Evolutionary conservation across 2,113 vertebrate genomes (phyloP).

Genomic region (Pantherophis guttatus): DNA sequence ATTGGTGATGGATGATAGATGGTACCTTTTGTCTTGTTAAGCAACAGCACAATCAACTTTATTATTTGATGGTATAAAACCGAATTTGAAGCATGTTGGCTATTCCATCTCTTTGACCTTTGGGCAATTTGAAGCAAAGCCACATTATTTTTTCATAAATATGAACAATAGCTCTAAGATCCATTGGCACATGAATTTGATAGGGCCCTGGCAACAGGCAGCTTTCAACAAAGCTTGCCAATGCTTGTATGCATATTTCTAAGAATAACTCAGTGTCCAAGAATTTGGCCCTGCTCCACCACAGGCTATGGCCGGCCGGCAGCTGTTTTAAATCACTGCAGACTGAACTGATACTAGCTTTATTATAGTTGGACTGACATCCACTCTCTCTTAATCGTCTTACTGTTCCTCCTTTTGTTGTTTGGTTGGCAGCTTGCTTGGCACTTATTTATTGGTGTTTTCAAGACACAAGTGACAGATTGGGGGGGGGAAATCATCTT

Average conservation of each 20-base stretch:
- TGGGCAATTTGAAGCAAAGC: slow-evolving; percentile 71
- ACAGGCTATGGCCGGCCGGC: slow-evolving; percentile 64
- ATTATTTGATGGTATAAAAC: slow-evolving; percentile 29
- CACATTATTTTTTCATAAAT: slow-evolving; percentile 66
- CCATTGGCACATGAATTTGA: slow-evolving; percentile 70
- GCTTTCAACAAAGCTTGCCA: slow-evolving; percentile 70
- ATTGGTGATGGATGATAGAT: slow-evolving; percentile 8
- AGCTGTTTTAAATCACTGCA: slow-evolving; percentile 74
- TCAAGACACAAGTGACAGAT: slow-evolving; percentile 65
- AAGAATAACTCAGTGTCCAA: slow-evolving; percentile 81
- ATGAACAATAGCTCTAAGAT: slow-evolving; percentile 69
- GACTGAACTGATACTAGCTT: slow-evolving; percentile 64
- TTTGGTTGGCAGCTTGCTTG: slow-evolving; percentile 54
- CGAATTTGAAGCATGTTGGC: slow-evolving; percentile 34
- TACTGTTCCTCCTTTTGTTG: slow-evolving; percentile 57
- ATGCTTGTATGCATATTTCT: slow-evolving; percentile 70
- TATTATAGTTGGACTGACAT: slow-evolving; percentile 59
- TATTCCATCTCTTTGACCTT: slow-evolving; percentile 31
- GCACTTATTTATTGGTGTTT: slow-evolving; percentile 68
- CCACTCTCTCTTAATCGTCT: slow-evolving; percentile 62
- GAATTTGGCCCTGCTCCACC: slow-evolving; percentile 73
- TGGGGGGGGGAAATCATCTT: slow-evolving; percentile 50
- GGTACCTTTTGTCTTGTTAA: slow-evolving; percentile 22
- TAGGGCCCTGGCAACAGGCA: slow-evolving; percentile 72
- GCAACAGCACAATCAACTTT: not conserved